These are phyloP conservation scores for Sipha flava DNA, from an alignment of 1,140 invertebrate species.

Conservation along the genomic window DNA sequence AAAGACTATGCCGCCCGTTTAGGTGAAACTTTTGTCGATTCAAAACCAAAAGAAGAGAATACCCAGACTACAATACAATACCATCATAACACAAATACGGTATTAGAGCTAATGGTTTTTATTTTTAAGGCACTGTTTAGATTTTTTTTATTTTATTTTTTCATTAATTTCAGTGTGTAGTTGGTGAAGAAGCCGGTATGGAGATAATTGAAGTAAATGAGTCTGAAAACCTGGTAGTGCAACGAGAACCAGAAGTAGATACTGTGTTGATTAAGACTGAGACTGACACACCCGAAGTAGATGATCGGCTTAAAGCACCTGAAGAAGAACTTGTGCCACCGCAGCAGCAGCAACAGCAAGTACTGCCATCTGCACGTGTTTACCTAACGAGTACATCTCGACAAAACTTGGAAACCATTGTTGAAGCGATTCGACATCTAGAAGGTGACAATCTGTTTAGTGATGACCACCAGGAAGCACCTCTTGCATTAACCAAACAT, in stretches of 20 bases:
- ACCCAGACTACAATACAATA: slow-evolving; percentile 23
- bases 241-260: background rate
- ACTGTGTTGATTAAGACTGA: background rate
- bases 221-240: slow-evolving; percentile 7
- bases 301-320: slow-evolving; percentile 3
- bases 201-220: slow-evolving; percentile 24
- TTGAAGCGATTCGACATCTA: slow-evolving; percentile 91
- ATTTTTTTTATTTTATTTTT: background rate
- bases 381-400: slow-evolving; percentile 73
- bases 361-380: slow-evolving; percentile 41
- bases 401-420: slow-evolving; percentile 93
- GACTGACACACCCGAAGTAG: background rate
- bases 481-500: slow-evolving; percentile 64
- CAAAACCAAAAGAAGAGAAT: background rate
- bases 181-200: slow-evolving; percentile 12
- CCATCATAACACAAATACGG: slow-evolving; percentile 3
- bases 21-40: background rate
- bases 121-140: background rate
- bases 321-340: background rate
- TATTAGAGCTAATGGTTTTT: background rate
- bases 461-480: slow-evolving; percentile 51
- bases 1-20: slow-evolving; percentile 15
- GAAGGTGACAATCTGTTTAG: slow-evolving; percentile 57
- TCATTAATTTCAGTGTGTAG: background rate
- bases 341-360: slow-evolving; percentile 37